Percentiles rank a stretch among this genome's conserved stretches.
Evolutionary conservation across 2,888 invertebrate species (phyloP).

Genomic region (Tenthredo scrophulariae): DNA sequence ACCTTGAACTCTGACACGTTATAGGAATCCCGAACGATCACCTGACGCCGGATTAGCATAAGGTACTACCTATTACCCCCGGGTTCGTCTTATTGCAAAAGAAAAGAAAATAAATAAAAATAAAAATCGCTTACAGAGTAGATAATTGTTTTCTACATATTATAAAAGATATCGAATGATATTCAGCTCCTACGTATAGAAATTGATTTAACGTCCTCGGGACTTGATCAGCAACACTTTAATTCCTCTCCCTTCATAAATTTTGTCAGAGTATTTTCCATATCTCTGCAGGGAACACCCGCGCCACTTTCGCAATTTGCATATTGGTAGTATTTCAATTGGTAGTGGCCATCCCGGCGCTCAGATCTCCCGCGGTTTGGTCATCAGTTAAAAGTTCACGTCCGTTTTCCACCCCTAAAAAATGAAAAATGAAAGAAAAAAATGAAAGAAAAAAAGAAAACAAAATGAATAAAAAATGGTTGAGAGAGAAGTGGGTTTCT

Average conservation of each 20-base stretch:
- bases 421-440: background rate
- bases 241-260: conserved; percentile 40
- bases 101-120: background rate
- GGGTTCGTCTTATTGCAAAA: background rate
- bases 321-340: conserved; percentile 53
- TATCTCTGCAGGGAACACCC: conserved; percentile 48
- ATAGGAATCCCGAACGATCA: background rate
- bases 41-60: background rate
- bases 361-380: conserved; percentile 43
- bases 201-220: background rate
- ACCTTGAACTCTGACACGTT: conserved; percentile 19
- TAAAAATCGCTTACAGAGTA: background rate
- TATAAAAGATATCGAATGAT: background rate
- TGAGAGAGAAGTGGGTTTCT: conserved; percentile 16
- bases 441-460: background rate
- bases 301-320: conserved; percentile 49
- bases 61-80: background rate
- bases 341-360: conserved; percentile 35
- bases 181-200: background rate
- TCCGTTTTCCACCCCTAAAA: background rate
- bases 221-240: conserved; percentile 49
- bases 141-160: background rate
- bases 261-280: conserved; percentile 40
- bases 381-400: conserved; percentile 51
- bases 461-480: background rate